Evolutionary conservation across 2,113 vertebrate species (phyloP).

Genomic region (Heliornis fulica): DNA sequence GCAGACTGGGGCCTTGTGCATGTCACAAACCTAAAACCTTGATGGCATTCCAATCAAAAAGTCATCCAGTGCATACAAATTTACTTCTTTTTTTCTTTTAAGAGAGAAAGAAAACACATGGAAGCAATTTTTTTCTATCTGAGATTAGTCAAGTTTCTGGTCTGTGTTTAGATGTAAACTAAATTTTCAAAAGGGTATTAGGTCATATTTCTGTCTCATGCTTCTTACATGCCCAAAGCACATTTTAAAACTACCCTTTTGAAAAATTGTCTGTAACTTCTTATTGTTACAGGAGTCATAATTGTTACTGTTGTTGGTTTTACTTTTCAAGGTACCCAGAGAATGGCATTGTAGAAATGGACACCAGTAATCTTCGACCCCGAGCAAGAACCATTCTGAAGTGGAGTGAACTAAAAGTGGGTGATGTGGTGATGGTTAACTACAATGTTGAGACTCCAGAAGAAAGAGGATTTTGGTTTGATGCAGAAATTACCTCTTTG

Average conservation of each 20-base stretch:
- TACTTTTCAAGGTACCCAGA: conserved; percentile 89
- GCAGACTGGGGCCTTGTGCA: neutral
- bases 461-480: conserved; percentile 97
- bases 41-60: neutral
- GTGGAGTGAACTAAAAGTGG: conserved; percentile 87
- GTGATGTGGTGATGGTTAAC: conserved; percentile 91
- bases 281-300: neutral
- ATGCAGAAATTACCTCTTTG: conserved; percentile 87
- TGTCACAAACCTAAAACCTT: neutral
- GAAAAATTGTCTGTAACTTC: neutral
- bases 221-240: neutral
- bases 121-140: neutral
- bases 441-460: conserved; percentile 95
- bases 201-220: neutral
- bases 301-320: conserved; percentile 14
- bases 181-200: neutral
- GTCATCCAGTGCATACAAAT: neutral
- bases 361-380: conserved; percentile 83
- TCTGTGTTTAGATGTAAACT: neutral
- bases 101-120: neutral
- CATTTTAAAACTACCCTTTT: neutral
- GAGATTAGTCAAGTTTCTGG: neutral
- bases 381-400: conserved; percentile 86
- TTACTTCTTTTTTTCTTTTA: neutral
- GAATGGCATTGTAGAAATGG: conserved; percentile 90